Evolutionary conservation across 53 echinoderm and acorn worm genomes (phyloP).

Genomic region (Crossaster papposus): DNA sequence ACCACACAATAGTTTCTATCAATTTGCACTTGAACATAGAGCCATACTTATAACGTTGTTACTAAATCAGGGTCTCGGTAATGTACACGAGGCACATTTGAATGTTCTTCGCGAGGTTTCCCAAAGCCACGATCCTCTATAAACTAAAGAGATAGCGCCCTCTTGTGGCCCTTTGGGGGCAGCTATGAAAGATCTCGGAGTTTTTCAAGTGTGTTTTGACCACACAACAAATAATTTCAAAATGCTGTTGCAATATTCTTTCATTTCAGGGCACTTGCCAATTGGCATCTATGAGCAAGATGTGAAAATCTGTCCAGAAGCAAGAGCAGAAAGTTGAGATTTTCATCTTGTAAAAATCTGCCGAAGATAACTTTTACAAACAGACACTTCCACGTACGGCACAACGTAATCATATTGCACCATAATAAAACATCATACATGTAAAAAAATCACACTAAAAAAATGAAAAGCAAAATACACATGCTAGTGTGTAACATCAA

Average conservation of each 20-base stretch:
- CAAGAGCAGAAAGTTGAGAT: background rate
- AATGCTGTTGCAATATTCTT: too few relatives aligned
- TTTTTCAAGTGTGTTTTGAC: background rate
- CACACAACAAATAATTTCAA: background rate
- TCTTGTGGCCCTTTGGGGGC: background rate
- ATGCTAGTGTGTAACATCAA: background rate
- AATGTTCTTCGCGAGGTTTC: background rate
- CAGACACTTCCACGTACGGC: slow-evolving; percentile 27
- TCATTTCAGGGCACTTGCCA: too few relatives aligned
- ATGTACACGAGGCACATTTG: background rate
- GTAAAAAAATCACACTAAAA: slow-evolving; percentile 49
- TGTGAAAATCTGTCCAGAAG: background rate
- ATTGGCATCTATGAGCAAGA: too few relatives aligned
- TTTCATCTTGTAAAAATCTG: background rate
- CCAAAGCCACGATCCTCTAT: background rate
- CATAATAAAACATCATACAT: slow-evolving; percentile 41
- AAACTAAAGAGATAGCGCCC: background rate
- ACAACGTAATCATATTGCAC: slow-evolving; percentile 57
- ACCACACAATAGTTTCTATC: background rate
- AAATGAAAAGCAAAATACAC: slow-evolving; percentile 6
- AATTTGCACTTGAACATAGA: background rate
- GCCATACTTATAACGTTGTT: background rate
- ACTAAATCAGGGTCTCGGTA: background rate
- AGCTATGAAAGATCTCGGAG: background rate
- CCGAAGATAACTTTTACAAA: background rate